Conservation (phyloP, 2,888 invertebrate genomes). For the Calameuta filiformis region DNA sequence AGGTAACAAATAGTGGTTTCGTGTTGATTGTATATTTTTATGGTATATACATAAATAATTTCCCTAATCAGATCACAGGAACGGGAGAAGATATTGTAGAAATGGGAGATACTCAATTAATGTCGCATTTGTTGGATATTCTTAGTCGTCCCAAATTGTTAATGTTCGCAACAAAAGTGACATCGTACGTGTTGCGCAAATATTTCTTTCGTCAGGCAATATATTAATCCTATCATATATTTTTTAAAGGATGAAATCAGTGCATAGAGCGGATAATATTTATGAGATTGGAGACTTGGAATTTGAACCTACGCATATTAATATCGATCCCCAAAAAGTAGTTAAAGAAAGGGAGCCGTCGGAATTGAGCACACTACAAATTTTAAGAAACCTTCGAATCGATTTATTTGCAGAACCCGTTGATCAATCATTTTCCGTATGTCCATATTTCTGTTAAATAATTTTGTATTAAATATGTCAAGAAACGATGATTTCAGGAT, state of each 20-base stretch:
- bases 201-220: neutral
- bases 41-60: conserved; percentile 5
- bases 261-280: conserved; percentile 24
- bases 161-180: neutral
- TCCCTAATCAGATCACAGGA: conserved; percentile 1
- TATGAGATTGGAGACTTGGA: conserved; percentile 39
- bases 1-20: conserved; percentile 30
- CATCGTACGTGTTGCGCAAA: neutral
- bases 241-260: conserved; percentile 18
- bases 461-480: neutral
- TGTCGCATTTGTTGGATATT: conserved; percentile 29
- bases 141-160: conserved; percentile 14
- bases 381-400: conserved; percentile 16
- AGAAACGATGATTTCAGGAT: conserved; percentile 8
- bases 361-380: conserved; percentile 10
- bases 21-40: conserved; percentile 4
- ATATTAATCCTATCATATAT: neutral
- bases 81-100: conserved; percentile 27
- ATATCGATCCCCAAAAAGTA: conserved; percentile 6
- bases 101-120: conserved; percentile 35
- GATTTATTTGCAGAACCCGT: neutral
- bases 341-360: conserved; percentile 1
- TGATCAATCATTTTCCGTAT: neutral
- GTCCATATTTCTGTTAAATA: neutral
- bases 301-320: conserved; percentile 34